Percentiles rank a stretch among this genome's conserved stretches.
phyloP scores from a whole-genome alignment of 1,140 invertebrate species.

The Meloidogyne exigua region DNA sequence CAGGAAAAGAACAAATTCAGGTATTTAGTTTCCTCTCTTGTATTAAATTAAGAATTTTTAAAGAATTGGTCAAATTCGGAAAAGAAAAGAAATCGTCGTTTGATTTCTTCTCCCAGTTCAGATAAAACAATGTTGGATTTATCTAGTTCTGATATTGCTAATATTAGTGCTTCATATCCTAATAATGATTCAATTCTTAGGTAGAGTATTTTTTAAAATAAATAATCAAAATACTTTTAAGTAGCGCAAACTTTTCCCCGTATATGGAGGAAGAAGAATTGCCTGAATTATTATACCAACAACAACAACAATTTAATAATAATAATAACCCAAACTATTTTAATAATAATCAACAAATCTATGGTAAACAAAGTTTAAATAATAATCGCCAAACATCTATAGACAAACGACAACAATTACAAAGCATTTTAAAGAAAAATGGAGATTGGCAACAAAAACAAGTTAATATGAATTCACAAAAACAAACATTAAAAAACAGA shows the following conservation, averaged over 20 bases:
- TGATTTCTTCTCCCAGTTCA: constrained; percentile 28
- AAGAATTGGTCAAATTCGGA: constrained; percentile 34
- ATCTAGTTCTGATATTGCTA: not conserved
- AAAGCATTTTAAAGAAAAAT: constrained; percentile 5
- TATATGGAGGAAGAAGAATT: constrained; percentile 18
- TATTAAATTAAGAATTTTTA: not conserved
- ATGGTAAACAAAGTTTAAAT: not conserved
- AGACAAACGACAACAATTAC: not conserved
- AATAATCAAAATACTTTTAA: not conserved
- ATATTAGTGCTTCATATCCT: not conserved
- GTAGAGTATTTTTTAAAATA: not conserved
- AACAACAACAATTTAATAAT: not conserved
- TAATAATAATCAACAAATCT: not conserved
- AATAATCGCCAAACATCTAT: not conserved
- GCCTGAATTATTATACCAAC: constrained; percentile 8
- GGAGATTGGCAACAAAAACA: not conserved
- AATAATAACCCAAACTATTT: not conserved
- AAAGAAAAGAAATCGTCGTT: constrained; percentile 28
- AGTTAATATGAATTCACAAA: not conserved
- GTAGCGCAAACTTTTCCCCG: not conserved
- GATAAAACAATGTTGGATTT: constrained; percentile 22
- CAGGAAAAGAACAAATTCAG: constrained; percentile 47
- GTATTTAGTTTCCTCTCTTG: constrained; percentile 9
- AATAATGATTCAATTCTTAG: constrained; percentile 18
- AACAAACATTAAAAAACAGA: not conserved